A percentile compares a stretch with the other conserved stretches of the same genome.
Evolutionary conservation across 2,797 vertebrate genomes (phyloP).

Genomic region (Neostethus bicornis): DNA sequence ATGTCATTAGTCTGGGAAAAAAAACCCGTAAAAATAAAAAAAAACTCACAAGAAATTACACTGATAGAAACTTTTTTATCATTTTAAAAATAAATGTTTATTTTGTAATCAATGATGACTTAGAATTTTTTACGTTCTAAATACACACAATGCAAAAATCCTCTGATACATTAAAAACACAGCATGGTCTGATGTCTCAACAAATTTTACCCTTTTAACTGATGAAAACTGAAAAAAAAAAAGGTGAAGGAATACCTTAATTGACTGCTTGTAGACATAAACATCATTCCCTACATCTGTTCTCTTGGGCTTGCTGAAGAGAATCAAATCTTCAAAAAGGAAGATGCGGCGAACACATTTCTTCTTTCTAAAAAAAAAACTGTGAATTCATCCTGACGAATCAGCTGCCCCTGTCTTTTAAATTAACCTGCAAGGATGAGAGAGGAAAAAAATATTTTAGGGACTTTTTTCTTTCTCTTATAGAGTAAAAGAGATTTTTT

Average conservation of each 20-base stretch:
- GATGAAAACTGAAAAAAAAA: background rate
- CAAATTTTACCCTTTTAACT: too few species aligned
- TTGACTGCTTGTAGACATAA: slow-evolving; percentile 85
- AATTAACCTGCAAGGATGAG: slow-evolving; percentile 72
- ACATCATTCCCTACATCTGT: slow-evolving; percentile 81
- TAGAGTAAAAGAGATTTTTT: background rate
- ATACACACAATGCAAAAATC: too few species aligned
- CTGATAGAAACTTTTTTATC: background rate
- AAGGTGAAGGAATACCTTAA: slow-evolving; percentile 72
- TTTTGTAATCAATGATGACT: too few species aligned
- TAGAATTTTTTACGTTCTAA: too few species aligned
- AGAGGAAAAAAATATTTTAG: background rate
- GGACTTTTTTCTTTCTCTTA: too few species aligned
- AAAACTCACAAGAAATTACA: background rate
- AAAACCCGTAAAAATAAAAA: too few species aligned
- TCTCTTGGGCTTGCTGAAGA: slow-evolving; percentile 84
- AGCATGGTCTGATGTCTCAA: too few species aligned
- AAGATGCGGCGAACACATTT: slow-evolving; percentile 82
- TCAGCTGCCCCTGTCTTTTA: slow-evolving; percentile 84
- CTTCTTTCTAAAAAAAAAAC: slow-evolving; percentile 81
- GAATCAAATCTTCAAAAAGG: slow-evolving; percentile 82
- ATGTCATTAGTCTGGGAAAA: slow-evolving; percentile 80
- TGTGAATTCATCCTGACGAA: slow-evolving; percentile 82
- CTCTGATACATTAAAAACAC: too few species aligned
- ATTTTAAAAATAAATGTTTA: background rate